These are phyloP conservation scores for Labeo rohita DNA, from an alignment of 2,113 vertebrate genomes.

Conservation along the genomic window DNA sequence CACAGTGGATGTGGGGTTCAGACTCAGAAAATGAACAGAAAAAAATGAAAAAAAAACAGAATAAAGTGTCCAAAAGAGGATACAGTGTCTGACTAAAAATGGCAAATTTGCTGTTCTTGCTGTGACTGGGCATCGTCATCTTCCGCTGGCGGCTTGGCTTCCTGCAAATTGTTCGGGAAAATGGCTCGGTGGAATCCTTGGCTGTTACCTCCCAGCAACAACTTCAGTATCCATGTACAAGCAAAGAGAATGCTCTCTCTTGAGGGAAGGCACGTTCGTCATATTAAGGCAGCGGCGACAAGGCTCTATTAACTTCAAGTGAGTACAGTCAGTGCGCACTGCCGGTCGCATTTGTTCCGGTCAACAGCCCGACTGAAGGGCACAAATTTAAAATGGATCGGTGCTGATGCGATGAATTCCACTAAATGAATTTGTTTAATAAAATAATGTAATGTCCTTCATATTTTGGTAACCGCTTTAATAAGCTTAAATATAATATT, in stretches of 20 bases:
- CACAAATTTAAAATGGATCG: not conserved
- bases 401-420: not conserved
- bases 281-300: not conserved
- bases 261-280: not conserved
- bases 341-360: not conserved
- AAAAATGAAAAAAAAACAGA: not conserved
- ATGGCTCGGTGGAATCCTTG: not conserved
- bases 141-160: not conserved
- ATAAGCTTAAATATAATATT: too few relatives aligned
- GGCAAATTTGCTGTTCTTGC: not conserved
- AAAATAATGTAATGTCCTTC: not conserved
- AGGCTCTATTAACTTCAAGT: not conserved
- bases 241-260: not conserved
- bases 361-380: slow-evolving; percentile 3
- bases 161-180: not conserved
- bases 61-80: not conserved
- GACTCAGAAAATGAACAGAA: not conserved
- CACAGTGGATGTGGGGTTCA: not conserved
- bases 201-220: not conserved
- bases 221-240: not conserved
- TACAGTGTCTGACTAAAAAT: not conserved
- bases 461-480: not conserved
- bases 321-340: not conserved
- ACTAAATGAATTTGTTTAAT: not conserved
- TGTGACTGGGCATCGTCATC: not conserved